phyloP scores from a whole-genome alignment of 2,888 invertebrate species.

The Pseudanteris insignis region DNA sequence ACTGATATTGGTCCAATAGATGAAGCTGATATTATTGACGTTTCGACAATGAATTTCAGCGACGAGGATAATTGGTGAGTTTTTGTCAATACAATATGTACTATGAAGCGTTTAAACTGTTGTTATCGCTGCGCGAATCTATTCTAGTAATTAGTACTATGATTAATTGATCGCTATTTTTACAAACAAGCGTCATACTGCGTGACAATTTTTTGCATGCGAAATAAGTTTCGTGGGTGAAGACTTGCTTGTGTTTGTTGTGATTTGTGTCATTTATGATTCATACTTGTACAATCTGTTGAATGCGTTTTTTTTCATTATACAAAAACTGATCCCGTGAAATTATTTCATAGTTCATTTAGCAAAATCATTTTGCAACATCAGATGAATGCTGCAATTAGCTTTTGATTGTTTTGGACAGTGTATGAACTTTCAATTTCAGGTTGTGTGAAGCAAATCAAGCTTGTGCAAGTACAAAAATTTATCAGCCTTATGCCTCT shows the following conservation, averaged over 20 bases:
- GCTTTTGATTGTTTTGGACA: too few species aligned
- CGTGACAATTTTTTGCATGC: constrained; percentile 14
- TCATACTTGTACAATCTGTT: constrained; percentile 7
- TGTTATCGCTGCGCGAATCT: background rate
- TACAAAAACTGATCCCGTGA: too few species aligned
- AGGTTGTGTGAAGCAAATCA: background rate
- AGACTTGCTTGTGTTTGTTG: constrained; percentile 1
- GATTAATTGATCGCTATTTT: constrained; percentile 10
- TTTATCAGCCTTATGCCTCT: background rate
- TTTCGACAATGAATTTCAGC: constrained; percentile 13
- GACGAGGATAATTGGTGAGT: constrained; percentile 21
- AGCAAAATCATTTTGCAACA: too few species aligned
- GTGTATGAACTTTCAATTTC: background rate
- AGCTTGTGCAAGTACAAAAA: background rate
- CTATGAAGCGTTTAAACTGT: background rate
- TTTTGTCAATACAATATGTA: too few species aligned
- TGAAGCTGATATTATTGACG: constrained; percentile 28
- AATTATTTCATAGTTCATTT: too few species aligned
- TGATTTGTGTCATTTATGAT: constrained; percentile 17
- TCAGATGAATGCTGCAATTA: too few species aligned
- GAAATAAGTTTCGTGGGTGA: constrained; percentile 13
- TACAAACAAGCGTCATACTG: constrained; percentile 2
- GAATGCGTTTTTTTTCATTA: background rate
- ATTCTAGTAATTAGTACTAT: background rate
- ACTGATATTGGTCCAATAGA: too few species aligned